Evolutionary conservation across 2,888 invertebrate species (phyloP), one percentile per base, ranked within the genome.

Genomic region (Sympetrum striolatum): DNA sequence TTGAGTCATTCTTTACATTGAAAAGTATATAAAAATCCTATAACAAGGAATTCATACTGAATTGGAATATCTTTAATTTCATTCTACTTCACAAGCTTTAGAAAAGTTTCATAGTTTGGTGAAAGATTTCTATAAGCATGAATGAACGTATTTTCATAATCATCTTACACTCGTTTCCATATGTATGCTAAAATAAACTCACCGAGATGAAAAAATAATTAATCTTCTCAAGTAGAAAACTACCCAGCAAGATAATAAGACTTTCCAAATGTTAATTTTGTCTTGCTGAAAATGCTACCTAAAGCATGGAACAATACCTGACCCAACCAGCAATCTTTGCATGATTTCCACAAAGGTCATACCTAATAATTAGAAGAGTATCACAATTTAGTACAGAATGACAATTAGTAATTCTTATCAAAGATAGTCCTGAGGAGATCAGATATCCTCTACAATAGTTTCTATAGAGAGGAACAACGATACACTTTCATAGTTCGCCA

Each of bases 301-400:
- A 22, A 60, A 86, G 86, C 86, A 60, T 58, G n/a, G 37, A 86
- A 60, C 86, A 86, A 37, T 37, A 60, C 60, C 37, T 37, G n/a
- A 86, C 37, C 37, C 37, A 53, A 37, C 39, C 60, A 86, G 37
- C 60, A 86, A 82, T 86, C 60, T 37, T 58, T 86, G 60, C 60
- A 64, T 60, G 60, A 86, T 58, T 86, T 60, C 25, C n/a, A 31
- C 37, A 60, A 37, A 64, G 10, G 6, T 60, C n/a, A 22, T 35
- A 60, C 37, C 86, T 86, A 86, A 86, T 86, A 39, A 86, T 37
- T 64, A 22, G 86, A 60, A 86, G 86, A 39, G 37, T 86, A 86
- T 86, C 86, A 86, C 86, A 86, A 60, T 60, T 86, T n/a, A 86
- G 86, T 37, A 86, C 64, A 86, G 60, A 86, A 18, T 86, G 86